Evolutionary conservation across 2,888 invertebrate genomes (phyloP), one percentile per base, ranked within the genome.

Genomic region (Thera britannica): DNA sequence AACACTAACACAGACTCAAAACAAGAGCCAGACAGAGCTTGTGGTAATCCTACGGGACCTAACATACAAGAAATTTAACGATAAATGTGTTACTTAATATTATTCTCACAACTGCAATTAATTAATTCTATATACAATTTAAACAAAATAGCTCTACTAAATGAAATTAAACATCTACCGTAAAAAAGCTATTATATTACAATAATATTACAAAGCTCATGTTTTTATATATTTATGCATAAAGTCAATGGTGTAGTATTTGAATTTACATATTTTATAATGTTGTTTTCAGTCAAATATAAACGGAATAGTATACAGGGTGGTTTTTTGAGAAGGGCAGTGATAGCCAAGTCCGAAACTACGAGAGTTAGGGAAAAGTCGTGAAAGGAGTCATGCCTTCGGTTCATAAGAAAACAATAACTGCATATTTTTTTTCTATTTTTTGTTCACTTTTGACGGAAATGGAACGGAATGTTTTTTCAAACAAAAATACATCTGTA

Each of bases 201-300:
- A 85, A 84, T 81, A 81, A 82, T 83, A 72, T 78, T 87, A 87
- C 86, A 79, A 90, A 90, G 89, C 89, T 90, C 89, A 81, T 85
- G 79, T 79, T 83, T 83, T 81, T 73, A 74, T 76, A 76, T 77
- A 61, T 66, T 68, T 72, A 67, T 71, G 67, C 68, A 67, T 70
- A 71, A 68, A 67, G 70, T 67, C 71, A 72, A 72, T 72, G 71
- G 68, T 69, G 70, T 69, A 60, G 38, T 44, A 52, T 49, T n/a
- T 11, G 9, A 63, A 57, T 51, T 35, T 56, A 48, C 3, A 44
- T 9, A 49, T n/a, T 44, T 12, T 7, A 34, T 7, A 12, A 23
- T 51, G 6, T n/a, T 12, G 12, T 11, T 4, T 12, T 34, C 7
- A 52, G 54, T 54, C 11, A 52, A 23, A 34, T 52, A 44, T 49